Conservation (phyloP, 64 coral and sea anemone species). For the Cladopsammia gracilis region DNA sequence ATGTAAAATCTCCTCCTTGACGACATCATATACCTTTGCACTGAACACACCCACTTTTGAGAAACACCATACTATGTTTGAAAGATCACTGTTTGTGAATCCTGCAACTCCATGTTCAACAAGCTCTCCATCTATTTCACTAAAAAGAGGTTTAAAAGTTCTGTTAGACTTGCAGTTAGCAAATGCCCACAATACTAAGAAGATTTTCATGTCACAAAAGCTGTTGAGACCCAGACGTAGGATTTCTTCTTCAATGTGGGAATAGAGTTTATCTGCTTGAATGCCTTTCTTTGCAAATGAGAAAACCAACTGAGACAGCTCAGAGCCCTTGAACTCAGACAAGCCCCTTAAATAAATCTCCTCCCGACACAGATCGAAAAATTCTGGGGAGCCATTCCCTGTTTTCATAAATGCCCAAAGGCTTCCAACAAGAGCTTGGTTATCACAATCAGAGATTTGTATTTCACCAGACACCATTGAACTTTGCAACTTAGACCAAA, state of each 20-base stretch:
- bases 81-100: background rate
- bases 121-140: background rate
- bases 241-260: background rate
- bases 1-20: background rate
- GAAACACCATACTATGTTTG: constrained; percentile 1
- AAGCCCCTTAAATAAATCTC: background rate
- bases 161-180: constrained; percentile 16
- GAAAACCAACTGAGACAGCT: constrained; percentile 2
- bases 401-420: background rate
- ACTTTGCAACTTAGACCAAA: background rate
- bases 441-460: background rate
- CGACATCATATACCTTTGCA: background rate
- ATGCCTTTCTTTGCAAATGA: background rate
- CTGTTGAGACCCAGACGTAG: background rate
- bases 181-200: background rate
- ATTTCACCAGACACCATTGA: background rate
- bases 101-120: background rate
- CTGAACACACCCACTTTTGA: background rate
- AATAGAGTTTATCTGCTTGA: constrained; percentile 14
- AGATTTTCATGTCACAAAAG: background rate
- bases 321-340: background rate
- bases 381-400: background rate
- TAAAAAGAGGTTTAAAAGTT: background rate
- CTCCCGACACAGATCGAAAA: background rate
- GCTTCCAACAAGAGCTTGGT: background rate